Conservation (phyloP, 2,888 invertebrate species). For the Nomada goodeniana region DNA sequence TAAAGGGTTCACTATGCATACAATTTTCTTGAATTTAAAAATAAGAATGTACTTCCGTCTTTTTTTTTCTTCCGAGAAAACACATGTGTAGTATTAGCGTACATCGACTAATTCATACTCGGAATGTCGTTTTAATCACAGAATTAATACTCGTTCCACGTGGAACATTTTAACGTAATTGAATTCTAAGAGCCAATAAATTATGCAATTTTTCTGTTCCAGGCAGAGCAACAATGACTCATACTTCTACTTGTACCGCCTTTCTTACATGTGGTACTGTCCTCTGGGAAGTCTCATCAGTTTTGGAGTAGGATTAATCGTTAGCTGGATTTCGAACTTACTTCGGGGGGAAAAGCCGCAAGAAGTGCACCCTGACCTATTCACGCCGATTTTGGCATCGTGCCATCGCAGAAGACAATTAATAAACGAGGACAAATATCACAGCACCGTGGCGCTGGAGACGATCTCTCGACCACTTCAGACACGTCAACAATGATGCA, state of each 20-base stretch:
- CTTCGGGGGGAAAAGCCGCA: slow-evolving; percentile 35
- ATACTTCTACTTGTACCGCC: slow-evolving; percentile 78
- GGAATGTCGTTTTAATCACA: background rate
- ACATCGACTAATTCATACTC: background rate
- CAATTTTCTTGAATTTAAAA: too few species aligned
- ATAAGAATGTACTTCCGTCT: too few species aligned
- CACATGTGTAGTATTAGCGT: background rate
- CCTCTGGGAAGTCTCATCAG: slow-evolving; percentile 76
- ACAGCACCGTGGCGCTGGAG: slow-evolving; percentile 9
- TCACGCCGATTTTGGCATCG: slow-evolving; percentile 72
- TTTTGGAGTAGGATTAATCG: slow-evolving; percentile 69
- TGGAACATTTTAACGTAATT: slow-evolving; percentile 10
- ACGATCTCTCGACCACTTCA: slow-evolving; percentile 12
- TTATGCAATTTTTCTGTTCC: slow-evolving; percentile 35
- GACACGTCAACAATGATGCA: background rate
- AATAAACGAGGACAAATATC: slow-evolving; percentile 22
- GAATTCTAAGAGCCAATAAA: slow-evolving; percentile 3
- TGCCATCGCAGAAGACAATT: slow-evolving; percentile 58
- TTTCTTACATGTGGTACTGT: slow-evolving; percentile 81
- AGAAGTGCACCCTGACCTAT: slow-evolving; percentile 72
- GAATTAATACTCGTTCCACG: background rate
- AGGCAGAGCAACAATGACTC: slow-evolving; percentile 60
- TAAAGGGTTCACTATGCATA: too few species aligned
- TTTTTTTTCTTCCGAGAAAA: too few species aligned
- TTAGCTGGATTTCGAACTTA: slow-evolving; percentile 62